Evolutionary conservation across 2,888 invertebrate genomes (phyloP).

Genomic region (Cheilosia pagana): DNA sequence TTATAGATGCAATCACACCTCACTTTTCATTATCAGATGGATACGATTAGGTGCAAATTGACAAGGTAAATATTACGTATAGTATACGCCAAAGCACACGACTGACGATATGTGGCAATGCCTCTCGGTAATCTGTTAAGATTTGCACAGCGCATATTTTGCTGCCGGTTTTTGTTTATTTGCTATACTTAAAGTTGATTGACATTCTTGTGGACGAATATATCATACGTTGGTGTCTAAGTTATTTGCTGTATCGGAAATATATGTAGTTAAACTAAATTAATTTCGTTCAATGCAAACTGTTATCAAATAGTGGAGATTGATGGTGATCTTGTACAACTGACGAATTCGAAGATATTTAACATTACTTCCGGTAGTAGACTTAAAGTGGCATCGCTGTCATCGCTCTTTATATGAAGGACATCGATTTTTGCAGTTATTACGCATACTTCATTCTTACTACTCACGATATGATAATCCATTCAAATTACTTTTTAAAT

Average conservation of each 20-base stretch:
- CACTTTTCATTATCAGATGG: not conserved
- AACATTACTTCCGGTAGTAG: not conserved
- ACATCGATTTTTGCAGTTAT: too few species aligned
- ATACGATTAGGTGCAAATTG: not conserved
- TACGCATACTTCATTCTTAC: too few species aligned
- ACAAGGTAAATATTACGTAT: not conserved
- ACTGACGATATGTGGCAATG: not conserved
- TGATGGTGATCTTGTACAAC: not conserved
- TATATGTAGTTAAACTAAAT: not conserved
- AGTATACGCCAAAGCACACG: conserved; percentile 1
- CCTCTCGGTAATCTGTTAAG: not conserved
- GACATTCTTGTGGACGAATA: not conserved
- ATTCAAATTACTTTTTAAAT: too few species aligned
- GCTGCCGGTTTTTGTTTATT: not conserved
- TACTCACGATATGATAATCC: too few species aligned
- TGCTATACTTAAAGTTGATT: not conserved
- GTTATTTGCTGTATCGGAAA: not conserved
- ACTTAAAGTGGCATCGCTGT: not conserved
- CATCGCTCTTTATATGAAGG: too few species aligned
- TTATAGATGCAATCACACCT: not conserved
- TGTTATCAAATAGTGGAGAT: not conserved
- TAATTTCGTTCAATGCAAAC: not conserved
- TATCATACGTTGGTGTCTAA: not conserved
- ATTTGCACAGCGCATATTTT: conserved; percentile 1
- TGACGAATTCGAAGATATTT: not conserved